Base-by-base conservation (phyloP, 1,140 invertebrate genomes). In the Armadillidium nasatum region DNA sequence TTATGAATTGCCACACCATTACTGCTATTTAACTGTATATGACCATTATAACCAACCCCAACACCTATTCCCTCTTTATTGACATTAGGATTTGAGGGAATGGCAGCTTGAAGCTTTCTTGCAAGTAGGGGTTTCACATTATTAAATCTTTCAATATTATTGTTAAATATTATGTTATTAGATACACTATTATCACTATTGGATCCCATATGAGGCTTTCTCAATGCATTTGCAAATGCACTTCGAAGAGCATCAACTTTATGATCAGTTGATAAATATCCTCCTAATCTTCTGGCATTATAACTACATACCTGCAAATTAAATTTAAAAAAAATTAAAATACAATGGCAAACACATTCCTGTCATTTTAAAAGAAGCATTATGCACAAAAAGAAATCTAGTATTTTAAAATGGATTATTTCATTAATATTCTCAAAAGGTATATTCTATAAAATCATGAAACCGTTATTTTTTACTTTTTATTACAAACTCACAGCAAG, bases 81-180 rank as follows among this genome's bases (percentile, higher is more conserved):
- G 22, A 71, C 78, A 50, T 50, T 50, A 4, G 78, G 76, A n/a
- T 75, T 75, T 10, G 74, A 74, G 21, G 79, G 79, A 50, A 81
- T 76, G 22, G 77, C 77, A 23, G 78, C 67, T 69, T 80, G 79
- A 46, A 81, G 66, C 73, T 81, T 81, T 45, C 78, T 78, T 19
- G 79, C 79, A 44, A 81, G 60, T 69, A 81, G 54, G 10, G 79
- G 79, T 73, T 81, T 81, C 11, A 81, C 79, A 50, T 78, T 81
- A 21, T 78, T 77, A 73, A 76, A 78, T 72, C 79, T 74, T 54
- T 81, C 79, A 22, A 72, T 74, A 50, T 73, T 77, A 68, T 68
- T 74, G 71, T 75, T 73, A 72, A 67, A 67, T 33, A 74, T 21
- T 71, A n/a, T n/a, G n/a, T n/a, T n/a, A n/a, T n/a, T n/a, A n/a